Conservation (phyloP, 2,888 invertebrate species). For the Tromatobia lineatoria region DNA sequence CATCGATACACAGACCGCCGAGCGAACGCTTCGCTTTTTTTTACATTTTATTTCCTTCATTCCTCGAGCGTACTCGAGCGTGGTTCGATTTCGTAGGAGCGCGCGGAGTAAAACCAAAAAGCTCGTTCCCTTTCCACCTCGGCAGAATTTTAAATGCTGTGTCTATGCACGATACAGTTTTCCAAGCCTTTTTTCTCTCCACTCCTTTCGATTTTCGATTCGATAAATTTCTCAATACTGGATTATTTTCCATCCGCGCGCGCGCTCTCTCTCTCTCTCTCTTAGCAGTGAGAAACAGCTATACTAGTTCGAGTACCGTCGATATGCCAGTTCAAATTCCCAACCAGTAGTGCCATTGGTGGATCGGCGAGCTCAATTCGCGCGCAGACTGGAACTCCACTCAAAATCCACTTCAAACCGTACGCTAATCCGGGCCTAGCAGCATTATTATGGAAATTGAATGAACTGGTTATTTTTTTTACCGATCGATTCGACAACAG, state of each 20-base stretch:
- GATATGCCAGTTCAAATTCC: conserved; percentile 18
- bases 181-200: not conserved
- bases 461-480: conserved; percentile 30
- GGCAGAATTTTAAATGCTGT: not conserved
- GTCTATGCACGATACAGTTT: not conserved
- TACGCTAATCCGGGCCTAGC: conserved; percentile 3
- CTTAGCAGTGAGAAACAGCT: not conserved
- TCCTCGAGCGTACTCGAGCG: conserved; percentile 46
- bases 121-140: not conserved
- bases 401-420: conserved; percentile 50
- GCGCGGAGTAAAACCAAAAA: not conserved
- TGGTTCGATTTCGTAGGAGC: not conserved
- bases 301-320: not conserved
- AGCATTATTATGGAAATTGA: conserved; percentile 57
- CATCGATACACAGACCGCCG: conserved; percentile 40
- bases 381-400: conserved; percentile 36
- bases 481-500: not conserved
- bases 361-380: conserved; percentile 11
- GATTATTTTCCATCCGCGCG: not conserved
- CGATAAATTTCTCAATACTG: conserved; percentile 22
- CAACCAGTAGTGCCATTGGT: conserved; percentile 32
- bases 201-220: not conserved
- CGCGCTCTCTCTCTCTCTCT: too few relatives aligned
- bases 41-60: conserved; percentile 61
- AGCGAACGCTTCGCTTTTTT: conserved; percentile 44